These are phyloP conservation scores for Amblyraja radiata DNA, from an alignment of 2,797 vertebrate species.

Conservation along the genomic window DNA sequence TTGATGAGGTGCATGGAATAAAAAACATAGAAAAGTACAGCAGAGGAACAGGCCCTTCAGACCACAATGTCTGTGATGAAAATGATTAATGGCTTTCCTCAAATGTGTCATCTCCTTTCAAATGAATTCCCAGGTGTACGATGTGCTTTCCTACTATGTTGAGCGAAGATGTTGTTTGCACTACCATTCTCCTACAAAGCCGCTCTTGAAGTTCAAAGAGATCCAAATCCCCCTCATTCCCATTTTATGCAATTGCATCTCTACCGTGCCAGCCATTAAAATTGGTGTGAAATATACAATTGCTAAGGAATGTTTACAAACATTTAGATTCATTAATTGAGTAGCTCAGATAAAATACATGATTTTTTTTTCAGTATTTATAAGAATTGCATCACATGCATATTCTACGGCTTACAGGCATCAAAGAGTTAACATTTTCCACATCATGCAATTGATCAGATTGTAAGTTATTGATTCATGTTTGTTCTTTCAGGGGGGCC, in stretches of 20 bases:
- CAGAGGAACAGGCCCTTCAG: no score
- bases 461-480: neutral
- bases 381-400: neutral
- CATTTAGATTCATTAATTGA: neutral
- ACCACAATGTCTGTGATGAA: no score
- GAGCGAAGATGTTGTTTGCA: no score
- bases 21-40: no score
- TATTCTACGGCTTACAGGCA: neutral
- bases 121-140: no score
- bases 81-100: neutral
- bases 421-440: no score
- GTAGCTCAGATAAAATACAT: constrained; percentile 11
- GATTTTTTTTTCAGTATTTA: neutral
- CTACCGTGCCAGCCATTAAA: neutral
- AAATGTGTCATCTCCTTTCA: neutral
- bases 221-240: neutral
- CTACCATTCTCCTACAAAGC: no score
- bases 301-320: neutral
- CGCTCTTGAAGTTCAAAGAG: no score
- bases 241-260: neutral
- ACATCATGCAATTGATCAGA: neutral
- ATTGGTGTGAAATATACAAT: neutral
- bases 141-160: no score
- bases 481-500: neutral
- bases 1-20: no score